These are phyloP conservation scores for Oligia fasciuncula DNA, from an alignment of 2,888 invertebrate species.

Conservation along the genomic window DNA sequence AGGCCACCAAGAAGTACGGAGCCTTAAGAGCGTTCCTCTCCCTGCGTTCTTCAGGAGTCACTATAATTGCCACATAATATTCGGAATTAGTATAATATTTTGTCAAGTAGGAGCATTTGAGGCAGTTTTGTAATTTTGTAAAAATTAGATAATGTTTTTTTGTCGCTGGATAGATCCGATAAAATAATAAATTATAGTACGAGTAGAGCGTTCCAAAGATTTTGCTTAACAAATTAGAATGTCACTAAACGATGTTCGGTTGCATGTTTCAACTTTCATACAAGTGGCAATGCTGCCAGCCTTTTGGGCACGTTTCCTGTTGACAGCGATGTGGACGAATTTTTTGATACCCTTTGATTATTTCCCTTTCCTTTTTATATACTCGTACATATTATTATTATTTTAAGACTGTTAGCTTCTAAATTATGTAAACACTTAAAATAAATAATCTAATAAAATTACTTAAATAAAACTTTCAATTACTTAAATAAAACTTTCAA, in stretches of 20 bases:
- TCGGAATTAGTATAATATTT: conserved; percentile 7
- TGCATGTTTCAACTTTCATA: background rate
- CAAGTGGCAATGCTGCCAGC: too few species aligned
- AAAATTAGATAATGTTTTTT: background rate
- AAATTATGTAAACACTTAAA: too few species aligned
- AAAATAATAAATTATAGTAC: background rate
- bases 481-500: background rate
- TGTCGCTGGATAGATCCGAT: background rate
- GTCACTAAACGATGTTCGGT: background rate
- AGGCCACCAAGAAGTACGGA: conserved; percentile 95
- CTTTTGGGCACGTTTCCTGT: too few species aligned
- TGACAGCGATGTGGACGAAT: too few species aligned
- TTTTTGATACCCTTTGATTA: too few species aligned
- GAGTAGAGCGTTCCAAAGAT: background rate
- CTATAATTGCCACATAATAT: conserved; percentile 81
- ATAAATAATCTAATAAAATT: too few species aligned
- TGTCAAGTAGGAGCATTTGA: conserved; percentile 49
- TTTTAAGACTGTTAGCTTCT: too few species aligned
- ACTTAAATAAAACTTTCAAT: background rate
- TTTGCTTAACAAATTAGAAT: background rate
- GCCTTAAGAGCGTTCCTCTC: conserved; percentile 92
- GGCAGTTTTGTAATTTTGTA: conserved; percentile 31
- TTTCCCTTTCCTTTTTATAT: too few species aligned
- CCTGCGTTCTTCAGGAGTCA: conserved; percentile 92
- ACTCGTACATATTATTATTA: too few species aligned